Evolutionary conservation across 2,113 vertebrate species (phyloP).

Genomic region (Loxodonta africana): DNA sequence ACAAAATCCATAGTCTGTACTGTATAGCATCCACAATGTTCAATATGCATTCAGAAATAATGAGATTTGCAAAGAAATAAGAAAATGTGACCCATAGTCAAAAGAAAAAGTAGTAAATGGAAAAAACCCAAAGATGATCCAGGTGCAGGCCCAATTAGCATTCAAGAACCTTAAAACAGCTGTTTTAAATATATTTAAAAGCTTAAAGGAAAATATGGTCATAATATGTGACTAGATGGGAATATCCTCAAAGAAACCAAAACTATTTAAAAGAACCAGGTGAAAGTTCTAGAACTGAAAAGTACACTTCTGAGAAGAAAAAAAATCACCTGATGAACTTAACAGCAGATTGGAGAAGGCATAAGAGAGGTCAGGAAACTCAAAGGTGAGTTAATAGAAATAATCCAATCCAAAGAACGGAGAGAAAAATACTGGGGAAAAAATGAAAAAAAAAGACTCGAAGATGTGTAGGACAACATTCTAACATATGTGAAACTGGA

Average conservation of each 20-base stretch:
- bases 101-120: not conserved
- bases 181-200: not conserved
- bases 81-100: not conserved
- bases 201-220: not conserved
- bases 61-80: not conserved
- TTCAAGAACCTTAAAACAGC: not conserved
- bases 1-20: too few species aligned
- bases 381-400: not conserved
- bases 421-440: not conserved
- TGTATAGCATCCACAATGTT: too few species aligned
- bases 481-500: not conserved
- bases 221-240: not conserved
- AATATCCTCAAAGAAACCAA: not conserved
- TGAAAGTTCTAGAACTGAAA: not conserved
- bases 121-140: not conserved
- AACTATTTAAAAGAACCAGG: not conserved
- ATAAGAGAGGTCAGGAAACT: not conserved
- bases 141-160: too few species aligned
- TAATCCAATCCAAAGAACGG: not conserved
- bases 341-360: not conserved
- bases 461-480: not conserved
- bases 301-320: not conserved
- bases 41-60: too few species aligned
- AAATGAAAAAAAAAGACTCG: not conserved
- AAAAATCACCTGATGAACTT: not conserved